phyloP scores from a whole-genome alignment of 2,888 invertebrate genomes.

The Eupithecia dodoneata region DNA sequence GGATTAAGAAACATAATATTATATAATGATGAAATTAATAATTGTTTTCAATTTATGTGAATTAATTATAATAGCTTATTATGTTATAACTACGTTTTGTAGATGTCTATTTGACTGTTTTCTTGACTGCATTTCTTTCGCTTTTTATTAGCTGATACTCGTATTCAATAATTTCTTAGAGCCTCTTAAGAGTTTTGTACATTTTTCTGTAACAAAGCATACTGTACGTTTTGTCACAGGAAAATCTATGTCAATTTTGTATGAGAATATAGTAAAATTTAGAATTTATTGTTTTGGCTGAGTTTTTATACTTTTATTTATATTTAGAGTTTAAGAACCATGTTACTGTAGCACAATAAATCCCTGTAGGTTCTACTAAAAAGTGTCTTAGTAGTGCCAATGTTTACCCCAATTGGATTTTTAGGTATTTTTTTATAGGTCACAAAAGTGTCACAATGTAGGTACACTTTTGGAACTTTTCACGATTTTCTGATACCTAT shows the following conservation, averaged over 20 bases:
- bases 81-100: conserved; percentile 13
- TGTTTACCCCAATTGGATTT: conserved; percentile 53
- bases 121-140: conserved; percentile 52
- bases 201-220: neutral
- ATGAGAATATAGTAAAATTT: conserved; percentile 23
- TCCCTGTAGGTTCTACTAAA: conserved; percentile 43
- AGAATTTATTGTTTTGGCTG: conserved; percentile 27
- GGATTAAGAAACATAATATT: neutral
- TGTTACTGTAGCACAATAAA: conserved; percentile 36
- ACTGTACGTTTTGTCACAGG: neutral
- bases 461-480: conserved; percentile 35
- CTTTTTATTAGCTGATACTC: neutral
- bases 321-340: conserved; percentile 33
- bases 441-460: conserved; percentile 38
- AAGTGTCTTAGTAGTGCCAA: conserved; percentile 75
- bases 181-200: neutral
- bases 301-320: conserved; percentile 29
- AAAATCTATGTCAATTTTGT: neutral
- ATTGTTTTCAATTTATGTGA: neutral
- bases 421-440: conserved; percentile 45
- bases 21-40: neutral
- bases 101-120: conserved; percentile 50
- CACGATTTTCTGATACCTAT: conserved; percentile 32
- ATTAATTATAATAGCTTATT: conserved; percentile 14
- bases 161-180: neutral